Conservation (phyloP, 2,113 vertebrate species). For the Tupaia chinensis region DNA sequence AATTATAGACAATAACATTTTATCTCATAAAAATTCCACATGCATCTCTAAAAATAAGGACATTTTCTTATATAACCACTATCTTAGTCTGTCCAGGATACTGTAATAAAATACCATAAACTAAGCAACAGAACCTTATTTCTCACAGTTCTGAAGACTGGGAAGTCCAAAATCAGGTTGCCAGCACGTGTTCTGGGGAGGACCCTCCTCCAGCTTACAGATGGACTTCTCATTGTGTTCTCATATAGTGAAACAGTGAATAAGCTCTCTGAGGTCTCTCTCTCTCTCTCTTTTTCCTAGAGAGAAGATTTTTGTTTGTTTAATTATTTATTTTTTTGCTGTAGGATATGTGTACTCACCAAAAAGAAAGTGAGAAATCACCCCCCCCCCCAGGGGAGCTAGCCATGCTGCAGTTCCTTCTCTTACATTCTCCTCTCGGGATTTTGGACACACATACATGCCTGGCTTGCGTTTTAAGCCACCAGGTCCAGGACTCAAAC, state of each 20-base stretch:
- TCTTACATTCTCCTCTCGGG: no score
- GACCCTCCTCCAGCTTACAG: neutral
- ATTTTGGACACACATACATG: no score
- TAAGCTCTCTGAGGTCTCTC: neutral
- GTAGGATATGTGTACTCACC: no score
- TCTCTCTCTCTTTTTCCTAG: no score
- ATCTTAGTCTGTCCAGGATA: neutral
- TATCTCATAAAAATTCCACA: neutral
- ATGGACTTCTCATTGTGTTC: neutral
- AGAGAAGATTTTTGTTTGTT: no score
- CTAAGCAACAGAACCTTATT: neutral
- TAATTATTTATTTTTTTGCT: no score
- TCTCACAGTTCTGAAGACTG: neutral
- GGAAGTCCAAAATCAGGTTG: neutral
- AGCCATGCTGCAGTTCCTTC: no score
- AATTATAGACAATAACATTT: neutral
- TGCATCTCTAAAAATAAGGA: neutral
- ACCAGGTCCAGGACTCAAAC: no score
- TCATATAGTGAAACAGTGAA: neutral
- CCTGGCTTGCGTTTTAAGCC: no score
- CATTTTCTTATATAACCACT: neutral
- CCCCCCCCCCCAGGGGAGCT: neutral
- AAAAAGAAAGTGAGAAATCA: no score
- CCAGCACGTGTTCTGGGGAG: neutral
- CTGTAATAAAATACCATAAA: neutral